Evolutionary conservation across 2,888 invertebrate genomes (phyloP), one percentile per base, ranked within the genome.

Genomic region (Baccha elongata): DNA sequence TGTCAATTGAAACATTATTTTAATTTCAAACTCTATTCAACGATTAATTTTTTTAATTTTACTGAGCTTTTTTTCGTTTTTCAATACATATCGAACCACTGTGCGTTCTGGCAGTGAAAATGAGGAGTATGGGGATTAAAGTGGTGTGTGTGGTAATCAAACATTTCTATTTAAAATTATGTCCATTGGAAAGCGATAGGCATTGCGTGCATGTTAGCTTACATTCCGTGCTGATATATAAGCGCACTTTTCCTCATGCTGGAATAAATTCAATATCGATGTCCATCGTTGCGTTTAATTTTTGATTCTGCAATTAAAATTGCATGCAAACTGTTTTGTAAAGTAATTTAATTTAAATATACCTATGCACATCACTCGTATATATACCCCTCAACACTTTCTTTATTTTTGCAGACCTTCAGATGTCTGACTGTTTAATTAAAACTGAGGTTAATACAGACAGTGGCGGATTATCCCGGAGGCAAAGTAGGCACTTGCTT

Each of bases 241-340:
- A 44, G 60, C 42, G 23, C 11, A 44, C 26, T 44, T 37, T 29
- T 58, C 15, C 44, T 60, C 60, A n/a, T n/a, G n/a, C n/a, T n/a
- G n/a, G 60, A 60, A 29, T 44, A 44, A 60, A 60, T 60, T 60
- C 42, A 60, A 60, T 60, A 29, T 6, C 44, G 26, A 44, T 60
- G 44, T 29, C 37, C 44, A 29, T 10, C 42, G 17, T 42, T 29
- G 17, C 37, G 10, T 53, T 32, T 40, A n/a, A 8, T 40, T 58
- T 42, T 42, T 58, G 42, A 29, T 44, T 44, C 1, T 26, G 42
- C 42, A 60, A 60, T 60, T 29, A 29, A 60, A 44, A 23, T 6
- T 60, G 44, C 60, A 42, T 29, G 60, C 17, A 19, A 60, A 29
- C 42, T 15, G 44, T 60, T 60, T 60, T 60, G 60, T 40, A 15